Evolutionary conservation across 2,113 vertebrate species (phyloP), one percentile per base, ranked within the genome.

Genomic region (Furnarius figulus): DNA sequence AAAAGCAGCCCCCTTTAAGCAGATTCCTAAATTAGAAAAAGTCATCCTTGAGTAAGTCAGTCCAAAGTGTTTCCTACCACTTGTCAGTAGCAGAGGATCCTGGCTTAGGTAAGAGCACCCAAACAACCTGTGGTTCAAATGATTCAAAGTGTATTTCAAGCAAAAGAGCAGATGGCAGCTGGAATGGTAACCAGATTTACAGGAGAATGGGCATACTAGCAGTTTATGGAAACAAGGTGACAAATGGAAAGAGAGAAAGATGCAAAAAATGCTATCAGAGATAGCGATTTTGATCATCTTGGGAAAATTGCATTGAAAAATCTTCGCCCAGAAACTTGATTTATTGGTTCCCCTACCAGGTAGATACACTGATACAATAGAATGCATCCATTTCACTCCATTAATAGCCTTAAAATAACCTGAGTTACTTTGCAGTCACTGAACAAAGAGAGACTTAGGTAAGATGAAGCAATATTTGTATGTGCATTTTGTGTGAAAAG

Each of bases 1-100:
- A 42, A 63, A 96, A 81, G 77, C 80, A 65, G 68, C 12, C 81
- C n/a, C 75, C 90, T 68, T 80, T 76, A 70, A 83, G 82, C 73
- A 85, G 42, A 49, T 85, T 77, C 59, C 39, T 73, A 37, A 91
- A 49, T 71, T 61, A 10, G 25, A 70, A 40, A 46, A 19, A 37
- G 39, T 68, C 46, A 3, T 9, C 18, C 46, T 3, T 17, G 14
- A 81, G 58, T 31, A 30, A 89, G 59, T 14, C 33, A 66, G 39
- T 25, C n/a, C 66, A 37, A 67, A 91, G 39, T 20, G n/a, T 27
- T 30, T 13, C 9, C 8, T 3, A 7, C 2, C 18, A 17, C n/a
- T 44, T 1, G 1, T 50, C 2, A 20, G 62, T 20, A 39, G 33
- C 0, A 1, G 35, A 72, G 52, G 21, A 76, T 9, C 14, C 52